phyloP scores from a whole-genome alignment of 1,140 invertebrate genomes.

The Aphaenogaster ashmeadi region DNA sequence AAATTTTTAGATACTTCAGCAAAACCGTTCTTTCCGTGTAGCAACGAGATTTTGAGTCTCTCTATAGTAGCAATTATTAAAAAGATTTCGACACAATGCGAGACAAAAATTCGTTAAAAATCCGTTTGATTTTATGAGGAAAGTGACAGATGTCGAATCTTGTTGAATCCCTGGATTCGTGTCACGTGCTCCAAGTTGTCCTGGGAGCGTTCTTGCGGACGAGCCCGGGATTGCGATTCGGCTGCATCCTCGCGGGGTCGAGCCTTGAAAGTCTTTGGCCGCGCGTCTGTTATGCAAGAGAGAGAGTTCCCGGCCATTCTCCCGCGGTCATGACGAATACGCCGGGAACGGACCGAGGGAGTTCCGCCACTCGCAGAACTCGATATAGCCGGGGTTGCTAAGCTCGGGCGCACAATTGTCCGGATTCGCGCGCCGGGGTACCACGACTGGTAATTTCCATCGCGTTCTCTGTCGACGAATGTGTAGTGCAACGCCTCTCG shows the following conservation, averaged over 20 bases:
- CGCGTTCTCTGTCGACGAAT: slow-evolving; percentile 32
- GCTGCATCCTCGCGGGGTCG: slow-evolving; percentile 9
- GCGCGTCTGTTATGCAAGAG: slow-evolving; percentile 40
- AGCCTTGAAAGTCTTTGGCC: slow-evolving; percentile 49
- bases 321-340: slow-evolving; percentile 19
- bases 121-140: neutral
- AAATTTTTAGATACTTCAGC: too few relatives aligned
- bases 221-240: slow-evolving; percentile 17
- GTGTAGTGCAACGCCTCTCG: slow-evolving; percentile 22
- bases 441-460: slow-evolving; percentile 53
- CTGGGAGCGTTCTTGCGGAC: neutral
- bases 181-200: neutral
- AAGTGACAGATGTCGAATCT: slow-evolving; percentile 1
- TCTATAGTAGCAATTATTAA: neutral
- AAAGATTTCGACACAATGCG: neutral
- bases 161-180: neutral
- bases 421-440: slow-evolving; percentile 21
- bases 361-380: slow-evolving; percentile 36
- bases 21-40: neutral
- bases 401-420: slow-evolving; percentile 32
- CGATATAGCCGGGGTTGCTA: slow-evolving; percentile 13
- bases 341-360: neutral
- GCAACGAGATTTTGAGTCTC: neutral
- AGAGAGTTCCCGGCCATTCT: slow-evolving; percentile 19
- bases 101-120: slow-evolving; percentile 1